Percentiles rank a stretch among this genome's conserved stretches.
Evolutionary conservation across 2,797 vertebrate species (phyloP).

Genomic region (Kryptolebias ocellatus): DNA sequence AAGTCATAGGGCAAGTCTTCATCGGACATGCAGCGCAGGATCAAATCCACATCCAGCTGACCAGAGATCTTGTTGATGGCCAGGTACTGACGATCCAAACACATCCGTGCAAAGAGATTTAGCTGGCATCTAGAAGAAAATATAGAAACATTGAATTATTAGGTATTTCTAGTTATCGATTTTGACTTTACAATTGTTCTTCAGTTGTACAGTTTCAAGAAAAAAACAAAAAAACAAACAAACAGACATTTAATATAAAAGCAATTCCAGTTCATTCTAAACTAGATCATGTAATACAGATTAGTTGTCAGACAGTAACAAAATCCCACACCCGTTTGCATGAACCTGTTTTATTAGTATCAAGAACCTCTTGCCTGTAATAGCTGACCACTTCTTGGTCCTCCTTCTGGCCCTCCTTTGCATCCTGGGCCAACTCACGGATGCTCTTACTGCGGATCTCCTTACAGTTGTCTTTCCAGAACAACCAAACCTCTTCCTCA

Average conservation of each 20-base stretch:
- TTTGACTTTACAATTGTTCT: not conserved
- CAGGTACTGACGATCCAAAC: conserved; percentile 96
- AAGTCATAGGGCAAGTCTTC: conserved; percentile 95
- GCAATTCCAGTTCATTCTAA: not conserved
- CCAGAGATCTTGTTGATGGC: conserved; percentile 98
- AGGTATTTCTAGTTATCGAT: not conserved
- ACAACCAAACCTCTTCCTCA: conserved; percentile 97
- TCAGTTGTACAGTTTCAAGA: not conserved
- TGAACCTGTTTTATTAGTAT: not conserved
- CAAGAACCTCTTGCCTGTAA: conserved; percentile 85
- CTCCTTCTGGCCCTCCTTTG: conserved; percentile 97
- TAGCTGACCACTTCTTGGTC: conserved; percentile 95
- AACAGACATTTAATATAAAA: too few relatives aligned
- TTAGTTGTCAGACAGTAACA: too few relatives aligned
- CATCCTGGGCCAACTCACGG: conserved; percentile 95
- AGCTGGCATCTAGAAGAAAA: conserved; percentile 88
- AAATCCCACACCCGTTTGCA: not conserved
- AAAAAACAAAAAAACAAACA: not conserved
- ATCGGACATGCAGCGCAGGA: conserved; percentile 96
- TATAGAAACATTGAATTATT: not conserved
- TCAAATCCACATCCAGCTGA: conserved; percentile 96
- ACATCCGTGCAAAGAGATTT: conserved; percentile 98
- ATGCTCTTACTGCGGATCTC: conserved; percentile 94
- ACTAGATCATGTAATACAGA: not conserved
- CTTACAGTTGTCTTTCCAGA: conserved; percentile 94